A percentile compares a stretch with the other conserved stretches of the same genome.
phyloP scores from a whole-genome alignment of 92 coral and sea anemone genomes.

The Heliopora coerulea region DNA sequence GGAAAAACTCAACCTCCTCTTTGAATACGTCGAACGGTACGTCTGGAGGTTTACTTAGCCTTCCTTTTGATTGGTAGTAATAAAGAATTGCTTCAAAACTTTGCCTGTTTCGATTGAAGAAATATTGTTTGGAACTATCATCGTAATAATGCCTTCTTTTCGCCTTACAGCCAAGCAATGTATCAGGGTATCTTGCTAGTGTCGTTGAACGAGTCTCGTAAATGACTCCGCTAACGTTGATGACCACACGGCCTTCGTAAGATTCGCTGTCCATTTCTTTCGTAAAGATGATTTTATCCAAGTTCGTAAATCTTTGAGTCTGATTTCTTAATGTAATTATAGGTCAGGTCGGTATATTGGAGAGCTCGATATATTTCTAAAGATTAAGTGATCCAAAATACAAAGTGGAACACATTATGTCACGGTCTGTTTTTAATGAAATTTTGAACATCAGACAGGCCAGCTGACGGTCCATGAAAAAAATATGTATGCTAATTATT shows the following conservation, averaged over 20 bases:
- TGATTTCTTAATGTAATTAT: no score
- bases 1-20: conserved; percentile 89
- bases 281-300: no score
- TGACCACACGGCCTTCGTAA: conserved; percentile 83
- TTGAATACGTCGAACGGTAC: conserved; percentile 86
- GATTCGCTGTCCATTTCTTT: conserved; percentile 14
- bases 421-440: no score
- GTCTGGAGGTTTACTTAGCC: conserved; percentile 83
- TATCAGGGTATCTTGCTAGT: conserved; percentile 78
- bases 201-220: conserved; percentile 88
- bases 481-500: no score
- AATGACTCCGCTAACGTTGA: conserved; percentile 94
- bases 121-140: conserved; percentile 69
- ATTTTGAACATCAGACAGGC: no score
- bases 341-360: no score
- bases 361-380: no score
- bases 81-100: conserved; percentile 95
- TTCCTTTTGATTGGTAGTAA: conserved; percentile 90
- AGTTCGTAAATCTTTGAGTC: no score
- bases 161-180: conserved; percentile 81
- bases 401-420: no score
- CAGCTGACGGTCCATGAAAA: no score
- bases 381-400: no score
- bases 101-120: conserved; percentile 90
- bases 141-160: conserved; percentile 80